Evolutionary conservation across 2,888 invertebrate genomes (phyloP).

Genomic region (Alentia gelatinosa): DNA sequence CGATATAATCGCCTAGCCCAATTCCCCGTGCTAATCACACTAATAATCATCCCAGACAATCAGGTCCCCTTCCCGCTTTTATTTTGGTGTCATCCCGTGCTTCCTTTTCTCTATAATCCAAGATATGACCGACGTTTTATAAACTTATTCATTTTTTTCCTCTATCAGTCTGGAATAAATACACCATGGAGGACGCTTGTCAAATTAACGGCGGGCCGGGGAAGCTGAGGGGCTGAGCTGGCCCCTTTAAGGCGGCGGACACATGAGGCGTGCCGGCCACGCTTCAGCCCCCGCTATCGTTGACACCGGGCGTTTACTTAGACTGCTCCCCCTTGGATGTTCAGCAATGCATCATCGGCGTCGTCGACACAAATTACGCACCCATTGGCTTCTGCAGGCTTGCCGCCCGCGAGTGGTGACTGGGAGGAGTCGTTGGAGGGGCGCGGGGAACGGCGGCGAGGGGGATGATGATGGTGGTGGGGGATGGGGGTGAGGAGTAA

Average conservation of each 20-base stretch:
- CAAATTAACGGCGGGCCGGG: background rate
- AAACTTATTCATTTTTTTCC: background rate
- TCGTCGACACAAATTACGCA: conserved; percentile 50
- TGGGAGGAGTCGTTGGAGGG: too few species aligned
- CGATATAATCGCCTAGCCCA: background rate
- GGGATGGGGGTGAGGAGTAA: background rate
- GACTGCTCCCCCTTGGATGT: conserved; percentile 14
- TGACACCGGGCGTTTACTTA: conserved; percentile 30
- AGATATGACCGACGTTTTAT: conserved; percentile 9
- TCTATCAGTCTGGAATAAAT: background rate
- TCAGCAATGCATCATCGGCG: conserved; percentile 33
- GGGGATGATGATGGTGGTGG: too few species aligned
- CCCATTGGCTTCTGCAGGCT: conserved; percentile 21
- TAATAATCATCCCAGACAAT: background rate
- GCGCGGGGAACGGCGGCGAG: background rate
- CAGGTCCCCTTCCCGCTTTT: too few species aligned
- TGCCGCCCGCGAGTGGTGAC: too few species aligned
- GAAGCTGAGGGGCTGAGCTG: background rate
- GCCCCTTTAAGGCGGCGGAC: background rate
- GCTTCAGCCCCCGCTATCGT: background rate
- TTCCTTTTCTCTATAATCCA: too few species aligned
- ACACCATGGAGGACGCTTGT: conserved; percentile 4
- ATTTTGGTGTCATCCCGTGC: too few species aligned
- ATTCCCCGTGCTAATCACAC: background rate
- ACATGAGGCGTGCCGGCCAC: background rate